Percentiles rank a stretch among this genome's conserved stretches.
These are phyloP conservation scores for Cyanoramphus novaezelandiae DNA, from an alignment of 2,113 vertebrate genomes.

Conservation along the genomic window DNA sequence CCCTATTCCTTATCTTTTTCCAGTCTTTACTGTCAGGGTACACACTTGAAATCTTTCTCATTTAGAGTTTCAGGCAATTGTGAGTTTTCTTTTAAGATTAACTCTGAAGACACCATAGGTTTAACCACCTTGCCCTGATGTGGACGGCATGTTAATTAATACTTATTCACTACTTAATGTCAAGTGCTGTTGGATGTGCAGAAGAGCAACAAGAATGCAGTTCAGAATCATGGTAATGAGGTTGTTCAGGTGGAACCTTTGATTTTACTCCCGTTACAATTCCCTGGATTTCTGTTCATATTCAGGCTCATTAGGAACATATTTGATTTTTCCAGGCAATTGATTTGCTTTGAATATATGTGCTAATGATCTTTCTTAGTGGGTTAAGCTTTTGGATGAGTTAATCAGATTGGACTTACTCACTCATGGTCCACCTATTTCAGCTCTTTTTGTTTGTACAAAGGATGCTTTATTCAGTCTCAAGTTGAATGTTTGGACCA, in stretches of 20 bases:
- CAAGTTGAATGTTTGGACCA: not conserved
- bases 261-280: not conserved
- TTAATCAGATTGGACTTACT: not conserved
- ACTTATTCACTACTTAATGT: not conserved
- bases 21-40: not conserved
- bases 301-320: not conserved
- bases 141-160: conserved; percentile 7
- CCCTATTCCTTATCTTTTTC: not conserved
- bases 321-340: conserved; percentile 7
- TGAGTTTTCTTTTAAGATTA: not conserved
- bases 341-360: not conserved
- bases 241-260: not conserved
- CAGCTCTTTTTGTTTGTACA: not conserved
- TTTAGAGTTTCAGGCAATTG: not conserved
- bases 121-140: conserved; percentile 22
- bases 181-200: conserved; percentile 6
- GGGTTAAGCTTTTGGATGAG: not conserved
- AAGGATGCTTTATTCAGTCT: not conserved
- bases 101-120: not conserved
- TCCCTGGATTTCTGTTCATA: not conserved
- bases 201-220: not conserved
- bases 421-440: not conserved
- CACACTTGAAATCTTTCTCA: not conserved
- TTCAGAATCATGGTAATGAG: not conserved
- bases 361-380: not conserved